A percentile compares a stretch with the other conserved stretches of the same genome.
phyloP scores from a whole-genome alignment of 2,113 vertebrate genomes.

The Aptenodytes patagonicus region DNA sequence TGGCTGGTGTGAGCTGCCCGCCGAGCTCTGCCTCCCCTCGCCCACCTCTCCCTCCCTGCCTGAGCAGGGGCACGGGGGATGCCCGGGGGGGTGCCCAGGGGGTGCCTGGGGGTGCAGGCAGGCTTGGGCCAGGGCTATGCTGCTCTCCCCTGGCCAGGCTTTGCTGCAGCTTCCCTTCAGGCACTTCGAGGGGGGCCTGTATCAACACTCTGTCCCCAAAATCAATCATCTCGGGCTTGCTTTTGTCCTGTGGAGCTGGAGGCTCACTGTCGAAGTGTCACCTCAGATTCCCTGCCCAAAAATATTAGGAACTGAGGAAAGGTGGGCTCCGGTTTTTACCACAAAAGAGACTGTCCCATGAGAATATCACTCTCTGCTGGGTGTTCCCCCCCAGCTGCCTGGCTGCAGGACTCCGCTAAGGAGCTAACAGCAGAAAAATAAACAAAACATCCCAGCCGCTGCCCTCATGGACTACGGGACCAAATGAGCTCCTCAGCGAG shows the following conservation, averaged over 20 bases:
- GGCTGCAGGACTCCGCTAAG: not conserved
- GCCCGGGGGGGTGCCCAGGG: not conserved
- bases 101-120: not conserved
- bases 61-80: fast-evolving
- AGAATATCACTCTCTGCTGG: not conserved
- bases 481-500: fast-evolving
- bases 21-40: not conserved
- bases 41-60: not conserved
- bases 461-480: not conserved
- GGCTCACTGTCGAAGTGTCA: not conserved
- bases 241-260: not conserved
- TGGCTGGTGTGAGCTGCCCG: not conserved
- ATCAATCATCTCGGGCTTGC: not conserved
- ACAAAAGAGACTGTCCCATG: fast-evolving
- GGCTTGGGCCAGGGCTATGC: not conserved
- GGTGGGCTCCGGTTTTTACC: not conserved
- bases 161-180: not conserved
- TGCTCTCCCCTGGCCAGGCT: not conserved
- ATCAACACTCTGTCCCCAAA: not conserved
- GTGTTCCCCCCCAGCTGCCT: not conserved
- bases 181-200: too few relatives aligned
- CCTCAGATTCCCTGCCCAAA: not conserved
- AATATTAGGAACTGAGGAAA: not conserved
- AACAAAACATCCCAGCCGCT: not conserved
- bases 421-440: not conserved